phyloP scores from a whole-genome alignment of 2,113 vertebrate species.

The Connochaetes taurinus region DNA sequence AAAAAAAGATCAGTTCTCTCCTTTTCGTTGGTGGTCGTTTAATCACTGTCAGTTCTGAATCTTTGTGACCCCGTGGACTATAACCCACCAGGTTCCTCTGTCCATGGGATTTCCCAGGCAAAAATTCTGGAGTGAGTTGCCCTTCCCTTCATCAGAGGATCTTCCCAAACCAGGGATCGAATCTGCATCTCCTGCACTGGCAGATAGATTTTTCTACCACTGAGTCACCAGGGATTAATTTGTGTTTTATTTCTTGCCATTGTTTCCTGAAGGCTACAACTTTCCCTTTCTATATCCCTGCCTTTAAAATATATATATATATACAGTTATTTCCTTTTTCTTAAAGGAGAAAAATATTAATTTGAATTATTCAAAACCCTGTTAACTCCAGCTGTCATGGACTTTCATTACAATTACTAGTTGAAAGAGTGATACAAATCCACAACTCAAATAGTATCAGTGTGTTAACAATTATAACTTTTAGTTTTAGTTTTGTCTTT shows the following conservation, averaged over 20 bases:
- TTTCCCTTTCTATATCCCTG: background rate
- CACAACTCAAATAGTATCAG: background rate
- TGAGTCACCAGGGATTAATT: background rate
- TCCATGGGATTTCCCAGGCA: background rate
- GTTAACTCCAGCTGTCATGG: fast-evolving
- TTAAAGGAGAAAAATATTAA: background rate
- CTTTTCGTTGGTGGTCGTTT: background rate
- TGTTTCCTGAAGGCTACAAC: background rate
- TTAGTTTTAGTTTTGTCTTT: background rate
- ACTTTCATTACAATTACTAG: background rate
- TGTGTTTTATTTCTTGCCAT: background rate
- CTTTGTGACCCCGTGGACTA: background rate
- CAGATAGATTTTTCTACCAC: background rate
- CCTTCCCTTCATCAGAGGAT: background rate
- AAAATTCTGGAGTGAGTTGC: background rate
- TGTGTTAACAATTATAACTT: background rate
- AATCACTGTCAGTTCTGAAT: background rate
- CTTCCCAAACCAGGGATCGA: background rate
- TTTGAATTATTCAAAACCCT: background rate
- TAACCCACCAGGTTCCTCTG: background rate
- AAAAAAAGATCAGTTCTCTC: background rate
- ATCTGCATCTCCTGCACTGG: background rate
- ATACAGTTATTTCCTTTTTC: background rate
- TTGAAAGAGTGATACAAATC: background rate
- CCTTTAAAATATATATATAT: background rate